Evolutionary conservation across 2,888 invertebrate species (phyloP).

Genomic region (Palloptera scutellata): DNA sequence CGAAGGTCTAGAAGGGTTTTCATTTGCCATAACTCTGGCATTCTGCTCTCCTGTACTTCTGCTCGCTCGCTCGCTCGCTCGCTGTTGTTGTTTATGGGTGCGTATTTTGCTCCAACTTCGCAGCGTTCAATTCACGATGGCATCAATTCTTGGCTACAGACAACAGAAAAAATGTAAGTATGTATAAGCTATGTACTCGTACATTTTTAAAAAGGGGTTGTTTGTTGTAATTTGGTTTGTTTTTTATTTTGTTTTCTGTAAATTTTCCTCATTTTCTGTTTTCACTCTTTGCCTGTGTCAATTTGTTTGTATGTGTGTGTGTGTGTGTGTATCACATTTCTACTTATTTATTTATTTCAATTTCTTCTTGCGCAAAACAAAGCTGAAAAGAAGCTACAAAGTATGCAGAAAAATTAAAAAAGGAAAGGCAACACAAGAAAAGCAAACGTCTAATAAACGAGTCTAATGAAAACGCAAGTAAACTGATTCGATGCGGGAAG

Average conservation of each 20-base stretch:
- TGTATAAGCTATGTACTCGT: too few species aligned
- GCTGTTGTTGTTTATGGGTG: not conserved
- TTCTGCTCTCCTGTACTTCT: too few species aligned
- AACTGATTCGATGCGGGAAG: conserved; percentile 29
- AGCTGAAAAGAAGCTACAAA: not conserved
- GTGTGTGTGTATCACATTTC: conserved; percentile 4
- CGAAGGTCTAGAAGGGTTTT: conserved; percentile 13
- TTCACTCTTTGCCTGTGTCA: conserved; percentile 42
- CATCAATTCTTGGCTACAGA: too few species aligned
- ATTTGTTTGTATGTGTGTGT: conserved; percentile 10
- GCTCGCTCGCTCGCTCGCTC: too few species aligned
- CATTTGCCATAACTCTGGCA: conserved; percentile 4
- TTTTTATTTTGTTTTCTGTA: conserved; percentile 42
- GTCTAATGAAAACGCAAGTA: conserved; percentile 45
- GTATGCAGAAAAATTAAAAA: conserved; percentile 44
- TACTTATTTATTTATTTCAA: not conserved
- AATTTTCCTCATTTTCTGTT: conserved; percentile 48
- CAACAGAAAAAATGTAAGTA: too few species aligned
- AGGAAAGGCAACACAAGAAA: conserved; percentile 35
- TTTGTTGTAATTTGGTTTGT: conserved; percentile 45
- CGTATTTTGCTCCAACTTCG: conserved; percentile 15
- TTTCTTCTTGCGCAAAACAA: conserved; percentile 6
- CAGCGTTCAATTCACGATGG: not conserved
- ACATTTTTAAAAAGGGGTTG: conserved; percentile 50
- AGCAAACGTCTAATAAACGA: conserved; percentile 2